Conservation (phyloP, 2,797 vertebrate genomes). For the Takifugu ocellatus region DNA sequence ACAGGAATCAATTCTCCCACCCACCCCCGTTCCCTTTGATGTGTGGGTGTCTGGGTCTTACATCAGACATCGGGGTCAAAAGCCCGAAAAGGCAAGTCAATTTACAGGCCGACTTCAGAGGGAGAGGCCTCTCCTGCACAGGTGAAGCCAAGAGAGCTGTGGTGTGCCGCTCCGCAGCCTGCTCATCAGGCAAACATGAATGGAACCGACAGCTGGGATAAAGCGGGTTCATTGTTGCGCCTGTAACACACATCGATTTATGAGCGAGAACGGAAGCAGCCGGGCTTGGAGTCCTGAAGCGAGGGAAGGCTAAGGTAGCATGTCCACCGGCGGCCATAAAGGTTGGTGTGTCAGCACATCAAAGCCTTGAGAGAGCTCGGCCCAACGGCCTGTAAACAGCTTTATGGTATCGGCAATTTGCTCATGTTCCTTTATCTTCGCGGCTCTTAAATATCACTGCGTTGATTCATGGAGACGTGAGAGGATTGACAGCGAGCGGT, state of each 20-base stretch:
- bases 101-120: slow-evolving; percentile 76
- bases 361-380: slow-evolving; percentile 81
- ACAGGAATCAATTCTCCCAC: slow-evolving; percentile 74
- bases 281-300: slow-evolving; percentile 29
- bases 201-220: slow-evolving; percentile 60
- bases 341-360: slow-evolving; percentile 83
- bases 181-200: slow-evolving; percentile 65
- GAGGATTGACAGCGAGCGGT: slow-evolving; percentile 40
- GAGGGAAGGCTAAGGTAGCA: slow-evolving; percentile 58
- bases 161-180: slow-evolving; percentile 38
- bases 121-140: slow-evolving; percentile 60
- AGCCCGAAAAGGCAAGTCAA: slow-evolving; percentile 78
- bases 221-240: slow-evolving; percentile 58
- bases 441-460: slow-evolving; percentile 51
- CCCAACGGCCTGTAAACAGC: slow-evolving; percentile 82
- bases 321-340: slow-evolving; percentile 83
- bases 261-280: slow-evolving; percentile 54
- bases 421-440: slow-evolving; percentile 67
- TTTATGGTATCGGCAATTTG: slow-evolving; percentile 63
- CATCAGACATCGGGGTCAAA: slow-evolving; percentile 80
- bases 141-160: slow-evolving; percentile 53
- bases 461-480: slow-evolving; percentile 53
- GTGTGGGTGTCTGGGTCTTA: slow-evolving; percentile 80
- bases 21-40: slow-evolving; percentile 70
- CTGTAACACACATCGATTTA: slow-evolving; percentile 60